These are phyloP conservation scores for Spatulosminthurus flaviceps DNA, from an alignment of 2,888 invertebrate genomes.

Conservation along the genomic window DNA sequence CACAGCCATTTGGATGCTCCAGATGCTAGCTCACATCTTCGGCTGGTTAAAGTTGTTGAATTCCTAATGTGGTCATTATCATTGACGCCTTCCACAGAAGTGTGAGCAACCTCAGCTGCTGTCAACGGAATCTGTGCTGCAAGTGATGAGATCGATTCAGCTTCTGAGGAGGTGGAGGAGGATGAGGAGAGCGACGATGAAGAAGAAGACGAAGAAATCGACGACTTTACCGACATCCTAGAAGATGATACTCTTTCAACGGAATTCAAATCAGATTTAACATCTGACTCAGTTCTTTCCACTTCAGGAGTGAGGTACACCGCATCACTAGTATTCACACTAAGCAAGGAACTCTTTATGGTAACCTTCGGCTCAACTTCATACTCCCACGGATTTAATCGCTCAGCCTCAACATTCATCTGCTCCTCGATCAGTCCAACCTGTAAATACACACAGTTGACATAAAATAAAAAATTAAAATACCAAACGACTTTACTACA, in stretches of 20 bases:
- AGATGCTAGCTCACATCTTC: slow-evolving; percentile 26
- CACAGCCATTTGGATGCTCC: slow-evolving; percentile 40
- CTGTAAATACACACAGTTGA: slow-evolving; percentile 16
- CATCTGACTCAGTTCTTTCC: slow-evolving; percentile 36
- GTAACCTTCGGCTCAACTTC: slow-evolving; percentile 45
- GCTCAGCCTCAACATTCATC: not conserved
- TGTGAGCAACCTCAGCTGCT: slow-evolving; percentile 7
- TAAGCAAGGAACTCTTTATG: slow-evolving; percentile 52
- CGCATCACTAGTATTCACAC: slow-evolving; percentile 62
- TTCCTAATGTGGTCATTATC: slow-evolving; percentile 36
- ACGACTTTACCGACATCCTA: slow-evolving; percentile 10
- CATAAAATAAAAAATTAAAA: not conserved
- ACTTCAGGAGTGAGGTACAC: slow-evolving; percentile 51
- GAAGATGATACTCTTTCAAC: slow-evolving; percentile 18
- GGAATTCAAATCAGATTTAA: slow-evolving; percentile 28
- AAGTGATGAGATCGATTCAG: slow-evolving; percentile 38
- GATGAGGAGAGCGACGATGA: not conserved
- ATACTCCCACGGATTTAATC: slow-evolving; percentile 42
- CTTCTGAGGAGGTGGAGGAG: not conserved
- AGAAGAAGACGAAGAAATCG: slow-evolving; percentile 3
- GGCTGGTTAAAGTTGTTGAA: slow-evolving; percentile 24
- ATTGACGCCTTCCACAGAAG: not conserved
- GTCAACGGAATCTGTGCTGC: slow-evolving; percentile 23
- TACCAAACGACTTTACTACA: not conserved
- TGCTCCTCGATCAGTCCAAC: slow-evolving; percentile 46